Evolutionary conservation across 1,140 invertebrate genomes (phyloP), one percentile per base, ranked within the genome.

Genomic region (Lepidostoma basale): DNA sequence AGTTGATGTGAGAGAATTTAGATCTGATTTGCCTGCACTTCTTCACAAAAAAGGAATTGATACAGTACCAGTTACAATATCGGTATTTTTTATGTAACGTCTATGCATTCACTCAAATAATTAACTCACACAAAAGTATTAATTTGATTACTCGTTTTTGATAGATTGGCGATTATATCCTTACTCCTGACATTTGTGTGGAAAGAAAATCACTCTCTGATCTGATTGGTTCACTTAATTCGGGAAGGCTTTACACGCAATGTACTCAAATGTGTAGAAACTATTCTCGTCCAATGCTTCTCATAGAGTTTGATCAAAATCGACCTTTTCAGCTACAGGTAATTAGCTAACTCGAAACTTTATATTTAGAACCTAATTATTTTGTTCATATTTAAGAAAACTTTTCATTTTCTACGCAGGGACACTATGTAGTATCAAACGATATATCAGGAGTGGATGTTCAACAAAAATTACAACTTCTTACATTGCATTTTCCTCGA

Each of bases 1-100:
- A 74, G 96, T 99, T 18, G 98, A 99, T 80, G 97, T 98, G 90
- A 86, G 98, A 76, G 98, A 99, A 82, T 99, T 99, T 78, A 87
- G 97, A 47, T 97, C 95, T 69, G 97, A 99, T 79, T 82, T 99
- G 14, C 98, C 98, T 0, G 91, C 95, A 4, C 82, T 99, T 30
- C 88, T 99, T 49, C 96, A 99, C 77, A 91, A 92, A 76, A 86
- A 94, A 70, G 95, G 95, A 2, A 92, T 99, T 67, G 92, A 97
- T 74, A 92, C 99, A 66, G 90, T 96, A 76, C 97, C 98, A 1
- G 84, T 96, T 0, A 96, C 94, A 1, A 88, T 98, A 44, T 86
- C 92, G 69, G 92, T 93, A 78, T 78, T n/a, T n/a, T n/a, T n/a
- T n/a, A n/a, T n/a, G n/a, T n/a, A n/a, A n/a, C n/a, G n/a, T n/a